Base-by-base conservation (phyloP, 2,797 vertebrate species). In the Hylomyscus alleni region DNA sequence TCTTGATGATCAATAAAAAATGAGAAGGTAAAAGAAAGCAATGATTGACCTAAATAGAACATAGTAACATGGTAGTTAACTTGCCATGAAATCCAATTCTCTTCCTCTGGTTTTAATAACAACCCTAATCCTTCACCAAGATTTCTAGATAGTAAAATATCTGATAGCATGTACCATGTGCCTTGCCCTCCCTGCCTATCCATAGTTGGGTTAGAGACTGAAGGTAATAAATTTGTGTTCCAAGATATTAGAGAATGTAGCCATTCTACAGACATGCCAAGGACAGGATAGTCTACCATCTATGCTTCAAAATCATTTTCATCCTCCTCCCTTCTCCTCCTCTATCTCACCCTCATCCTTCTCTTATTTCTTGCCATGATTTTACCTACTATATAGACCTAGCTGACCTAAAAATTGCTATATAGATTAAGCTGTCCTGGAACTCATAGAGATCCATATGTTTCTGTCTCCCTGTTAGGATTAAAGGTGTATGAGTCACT, bases 61-160 rank as follows among this genome's bases (percentile, higher is more conserved):
- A 72, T 77, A 92, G 69, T 86, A 96, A 93, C 29, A 52, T 13
- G 50, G 24, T 29, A 65, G 7, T 83, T 88, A 2, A 17, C 17
- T 58, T 78, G 83, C 67, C 82, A 69, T 50, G 72, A 84, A 37
- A n/a, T 65, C 20, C 82, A 77, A 94, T 62, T 29, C 6, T 2
- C 8, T 96, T 95, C 86, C 60, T 19, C 56, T 96, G 87, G 82
- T 95, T 92, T 97, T 73, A 92, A 37, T 87, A 97, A 62, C 12
- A 96, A 52, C 73, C 0, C 69, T 75, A 95, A 96, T 76, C 50
- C 80, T 91, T 95, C 76, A 81, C 44, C 24, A 72, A 40, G 73
- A 95, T 89, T 14, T 72, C 82, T 77, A 97, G 44, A 80, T 84
- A 29, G 0, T n/a, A 52, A 47, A 13, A 19, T 14, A 82, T 11